A percentile compares a stretch with the other conserved stretches of the same genome.
phyloP scores from a whole-genome alignment of 2,888 invertebrate genomes.

The Eurytoma californica region DNA sequence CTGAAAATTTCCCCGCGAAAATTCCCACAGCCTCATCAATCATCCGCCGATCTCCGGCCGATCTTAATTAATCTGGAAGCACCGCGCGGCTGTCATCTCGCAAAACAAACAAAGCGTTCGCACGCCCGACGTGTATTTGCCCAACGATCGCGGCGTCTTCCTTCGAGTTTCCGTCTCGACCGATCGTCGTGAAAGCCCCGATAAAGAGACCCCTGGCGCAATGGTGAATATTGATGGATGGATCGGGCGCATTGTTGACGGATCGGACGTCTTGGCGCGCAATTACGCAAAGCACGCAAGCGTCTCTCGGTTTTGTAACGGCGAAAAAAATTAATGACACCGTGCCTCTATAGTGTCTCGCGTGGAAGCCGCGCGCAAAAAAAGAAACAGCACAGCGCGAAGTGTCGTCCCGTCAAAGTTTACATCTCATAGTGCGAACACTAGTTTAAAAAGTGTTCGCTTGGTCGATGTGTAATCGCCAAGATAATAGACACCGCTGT shows the following conservation, averaged over 20 bases:
- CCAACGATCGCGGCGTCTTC: not conserved
- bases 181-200: too few species aligned
- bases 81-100: not conserved
- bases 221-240: not conserved
- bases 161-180: too few species aligned
- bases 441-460: not conserved
- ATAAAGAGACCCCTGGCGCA: not conserved
- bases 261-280: conserved; percentile 15
- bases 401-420: conserved; percentile 4
- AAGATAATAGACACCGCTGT: too few species aligned
- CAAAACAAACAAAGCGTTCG: conserved; percentile 11
- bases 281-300: conserved; percentile 36
- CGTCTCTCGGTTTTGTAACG: conserved; percentile 27
- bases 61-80: not conserved
- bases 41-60: not conserved
- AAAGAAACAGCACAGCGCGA: not conserved
- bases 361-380: conserved; percentile 7
- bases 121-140: not conserved
- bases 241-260: not conserved
- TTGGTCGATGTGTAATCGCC: too few species aligned
- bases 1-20: not conserved
- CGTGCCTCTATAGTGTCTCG: too few species aligned
- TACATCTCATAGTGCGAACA: not conserved
- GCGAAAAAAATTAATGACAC: conserved; percentile 30
- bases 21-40: not conserved